Conservation (phyloP, 2,113 vertebrate species). For the Lota lota region DNA sequence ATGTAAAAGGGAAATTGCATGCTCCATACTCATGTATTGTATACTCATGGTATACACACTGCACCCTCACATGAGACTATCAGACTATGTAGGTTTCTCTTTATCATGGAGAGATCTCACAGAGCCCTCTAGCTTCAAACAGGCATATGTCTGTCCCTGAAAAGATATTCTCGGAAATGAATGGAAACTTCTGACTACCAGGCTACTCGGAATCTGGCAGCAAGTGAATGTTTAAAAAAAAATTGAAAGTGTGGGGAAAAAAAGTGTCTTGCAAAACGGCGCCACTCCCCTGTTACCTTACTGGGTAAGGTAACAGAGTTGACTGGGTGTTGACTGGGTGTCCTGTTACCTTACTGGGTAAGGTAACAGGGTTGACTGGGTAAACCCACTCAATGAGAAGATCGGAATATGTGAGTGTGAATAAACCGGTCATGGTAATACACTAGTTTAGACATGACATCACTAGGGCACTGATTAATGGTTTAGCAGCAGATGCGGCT, state of each 20-base stretch:
- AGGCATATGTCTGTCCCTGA: slow-evolving; percentile 17
- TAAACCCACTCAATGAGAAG: no score
- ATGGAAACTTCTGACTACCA: slow-evolving; percentile 28
- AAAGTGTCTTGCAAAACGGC: slow-evolving; percentile 1
- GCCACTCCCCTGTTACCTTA: neutral
- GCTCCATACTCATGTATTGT: no score
- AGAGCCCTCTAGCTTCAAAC: slow-evolving; percentile 32
- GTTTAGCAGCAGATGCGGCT: slow-evolving; percentile 47
- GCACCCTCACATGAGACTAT: no score
- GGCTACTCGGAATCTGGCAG: slow-evolving; percentile 31
- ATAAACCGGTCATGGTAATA: slow-evolving; percentile 11
- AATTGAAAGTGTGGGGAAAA: slow-evolving; percentile 2
- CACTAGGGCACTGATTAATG: slow-evolving; percentile 31
- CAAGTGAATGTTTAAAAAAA: slow-evolving; percentile 10
- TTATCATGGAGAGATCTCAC: slow-evolving; percentile 20
- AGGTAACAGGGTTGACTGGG: no score
- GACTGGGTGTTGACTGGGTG: no score
- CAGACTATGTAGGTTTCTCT: no score
- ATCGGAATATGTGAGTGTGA: neutral
- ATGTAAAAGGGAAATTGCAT: no score
- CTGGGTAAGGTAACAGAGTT: no score
- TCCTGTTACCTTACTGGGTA: slow-evolving; percentile 2
- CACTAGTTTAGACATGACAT: slow-evolving; percentile 41
- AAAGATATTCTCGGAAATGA: slow-evolving; percentile 31
- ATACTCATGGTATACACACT: no score